Evolutionary conservation across 2,113 vertebrate genomes (phyloP).

Genomic region (Ceyx cyanopectus): DNA sequence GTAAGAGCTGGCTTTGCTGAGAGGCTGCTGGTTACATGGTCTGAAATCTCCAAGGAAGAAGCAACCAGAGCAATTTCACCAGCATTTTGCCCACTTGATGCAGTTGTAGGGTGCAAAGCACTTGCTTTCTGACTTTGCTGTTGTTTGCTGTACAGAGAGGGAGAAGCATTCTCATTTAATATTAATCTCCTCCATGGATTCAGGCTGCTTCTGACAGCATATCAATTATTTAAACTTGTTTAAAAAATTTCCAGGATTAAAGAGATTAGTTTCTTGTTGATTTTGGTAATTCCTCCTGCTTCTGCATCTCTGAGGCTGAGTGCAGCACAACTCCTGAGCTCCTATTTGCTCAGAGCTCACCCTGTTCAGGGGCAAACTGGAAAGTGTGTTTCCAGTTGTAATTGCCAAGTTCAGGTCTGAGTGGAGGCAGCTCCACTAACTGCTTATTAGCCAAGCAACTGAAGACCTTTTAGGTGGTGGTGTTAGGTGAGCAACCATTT

Average conservation of each 20-base stretch:
- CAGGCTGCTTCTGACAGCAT: constrained; percentile 29
- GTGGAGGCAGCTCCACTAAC: neutral
- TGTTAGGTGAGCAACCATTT: neutral
- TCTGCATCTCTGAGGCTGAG: neutral
- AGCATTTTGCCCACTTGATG: neutral
- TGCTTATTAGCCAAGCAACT: neutral
- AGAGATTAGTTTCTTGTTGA: constrained; percentile 39
- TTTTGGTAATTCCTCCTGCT: constrained; percentile 2
- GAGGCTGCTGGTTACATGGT: neutral
- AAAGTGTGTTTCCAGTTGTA: neutral
- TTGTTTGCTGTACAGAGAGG: neutral
- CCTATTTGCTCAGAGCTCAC: neutral
- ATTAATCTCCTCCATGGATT: constrained; percentile 38
- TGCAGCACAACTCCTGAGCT: neutral
- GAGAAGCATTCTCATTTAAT: constrained; percentile 39
- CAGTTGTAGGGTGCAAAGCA: neutral
- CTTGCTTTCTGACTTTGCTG: neutral
- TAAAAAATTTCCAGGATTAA: constrained; percentile 46
- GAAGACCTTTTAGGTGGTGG: neutral
- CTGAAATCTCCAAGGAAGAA: neutral
- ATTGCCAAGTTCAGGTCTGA: neutral
- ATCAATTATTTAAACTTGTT: constrained; percentile 71
- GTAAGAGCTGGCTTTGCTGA: neutral
- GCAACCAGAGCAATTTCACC: neutral
- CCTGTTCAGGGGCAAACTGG: neutral